Base-by-base conservation (phyloP, 2,797 vertebrate species). In the Oryzias sinensis region DNA sequence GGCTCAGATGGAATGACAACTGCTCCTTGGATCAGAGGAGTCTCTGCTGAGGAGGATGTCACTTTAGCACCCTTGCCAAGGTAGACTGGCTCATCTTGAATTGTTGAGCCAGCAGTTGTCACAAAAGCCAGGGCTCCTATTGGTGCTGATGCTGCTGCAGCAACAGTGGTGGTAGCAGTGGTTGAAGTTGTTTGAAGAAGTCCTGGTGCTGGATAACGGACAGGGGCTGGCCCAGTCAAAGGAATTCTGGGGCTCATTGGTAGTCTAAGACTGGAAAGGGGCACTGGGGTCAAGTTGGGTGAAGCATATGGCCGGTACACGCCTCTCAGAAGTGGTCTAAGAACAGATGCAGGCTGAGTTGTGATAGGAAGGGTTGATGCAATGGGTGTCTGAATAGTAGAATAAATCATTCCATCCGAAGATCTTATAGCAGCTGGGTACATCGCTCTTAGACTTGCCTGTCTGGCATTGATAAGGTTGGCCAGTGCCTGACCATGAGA, bases 311-410 rank as follows among this genome's bases (percentile, higher is more conserved):
- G 94, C 72, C 96, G 92, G 50, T 96, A 98, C 13, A 94, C 83
- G 49, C 94, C 93, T 15, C 94, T 94, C 53, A 97, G 87, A 88
- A 97, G 87, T 53, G 97, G 96, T 6, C 87, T 91, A 65, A 98
- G 81, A 50, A 96, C 95, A 0, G 97, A 95, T 17, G 94, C 91
- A 0, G 97, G 97, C 73, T 99, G 97, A 9, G 97, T 99, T 82
- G 97, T 99, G 65, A 99, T 99, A 59, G 97, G 97, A 77, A 99
- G 90, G 0, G 97, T 99, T 55, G 97, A 99, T 40, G 96, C 96
- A 0, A 99, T 99, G 2, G 97, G 97, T 0, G 97, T 98, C 74
- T 97, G 98, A 81, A 99, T 99, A 25, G 97, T 99, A 16, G 97
- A 99, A 77, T 98, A 99, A 86, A 98, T 98, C 96, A 99, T 98